These are phyloP conservation scores for Drosophila hydei DNA, from an alignment of 1,140 invertebrate genomes.

Conservation along the genomic window DNA sequence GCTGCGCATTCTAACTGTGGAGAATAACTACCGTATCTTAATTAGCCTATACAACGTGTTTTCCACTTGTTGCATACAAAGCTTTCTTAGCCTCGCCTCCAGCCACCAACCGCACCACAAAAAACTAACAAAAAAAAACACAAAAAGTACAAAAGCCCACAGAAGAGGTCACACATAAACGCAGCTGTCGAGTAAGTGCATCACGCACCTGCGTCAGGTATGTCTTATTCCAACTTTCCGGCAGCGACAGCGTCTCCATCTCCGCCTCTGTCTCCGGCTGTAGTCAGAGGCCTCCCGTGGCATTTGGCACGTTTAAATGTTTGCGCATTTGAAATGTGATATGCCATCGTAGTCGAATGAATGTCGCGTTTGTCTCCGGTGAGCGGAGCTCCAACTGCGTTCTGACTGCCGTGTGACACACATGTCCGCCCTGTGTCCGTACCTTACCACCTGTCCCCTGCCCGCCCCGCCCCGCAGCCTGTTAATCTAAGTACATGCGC, in stretches of 20 bases:
- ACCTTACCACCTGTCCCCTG: too few relatives aligned
- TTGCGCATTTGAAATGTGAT: conserved; percentile 64
- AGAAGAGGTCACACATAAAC: conserved; percentile 2
- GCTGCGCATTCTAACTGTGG: conserved; percentile 1
- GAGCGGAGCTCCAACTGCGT: conserved; percentile 1
- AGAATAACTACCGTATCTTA: conserved; percentile 15
- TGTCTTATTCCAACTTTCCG: conserved; percentile 21
- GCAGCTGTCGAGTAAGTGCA: conserved; percentile 15
- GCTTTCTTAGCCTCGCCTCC: background rate
- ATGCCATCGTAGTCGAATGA: conserved; percentile 23
- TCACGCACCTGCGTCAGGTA: conserved; percentile 31
- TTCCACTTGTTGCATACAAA: conserved; percentile 33
- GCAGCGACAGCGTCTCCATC: background rate
- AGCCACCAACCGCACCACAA: background rate
- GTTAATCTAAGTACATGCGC: conserved; percentile 44
- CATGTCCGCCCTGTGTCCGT: conserved; percentile 31
- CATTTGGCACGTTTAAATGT: conserved; percentile 52
- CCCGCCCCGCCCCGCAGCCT: background rate
- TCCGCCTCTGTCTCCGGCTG: background rate
- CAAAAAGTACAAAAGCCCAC: background rate
- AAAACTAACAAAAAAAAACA: background rate
- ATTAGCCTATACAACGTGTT: conserved; percentile 25
- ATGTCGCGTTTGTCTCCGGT: conserved; percentile 25
- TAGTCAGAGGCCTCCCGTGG: conserved; percentile 3
- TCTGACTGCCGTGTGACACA: conserved; percentile 35